Evolutionary conservation across 2,888 invertebrate genomes (phyloP).

Genomic region (Eristalis intricaria): DNA sequence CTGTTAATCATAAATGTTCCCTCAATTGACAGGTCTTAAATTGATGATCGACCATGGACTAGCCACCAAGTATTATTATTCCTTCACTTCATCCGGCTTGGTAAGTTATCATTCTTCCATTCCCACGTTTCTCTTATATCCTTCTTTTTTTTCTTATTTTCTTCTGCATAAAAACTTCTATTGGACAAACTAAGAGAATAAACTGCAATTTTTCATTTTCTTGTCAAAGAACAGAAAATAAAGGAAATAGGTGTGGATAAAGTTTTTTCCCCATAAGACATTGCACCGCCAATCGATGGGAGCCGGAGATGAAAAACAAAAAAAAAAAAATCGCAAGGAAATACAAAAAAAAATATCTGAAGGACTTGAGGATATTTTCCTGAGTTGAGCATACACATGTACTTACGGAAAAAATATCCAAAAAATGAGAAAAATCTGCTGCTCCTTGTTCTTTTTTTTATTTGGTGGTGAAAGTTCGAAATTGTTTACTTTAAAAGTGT

Average conservation of each 20-base stretch:
- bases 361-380: slow-evolving; percentile 20
- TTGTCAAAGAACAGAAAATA: slow-evolving; percentile 65
- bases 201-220: slow-evolving; percentile 72
- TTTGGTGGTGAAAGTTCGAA: slow-evolving; percentile 44
- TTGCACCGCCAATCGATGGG: slow-evolving; percentile 62
- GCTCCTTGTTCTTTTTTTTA: not conserved
- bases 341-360: slow-evolving; percentile 24
- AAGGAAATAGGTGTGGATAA: slow-evolving; percentile 69
- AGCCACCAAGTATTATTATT: slow-evolving; percentile 68
- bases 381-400: not conserved
- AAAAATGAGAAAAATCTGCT: not conserved
- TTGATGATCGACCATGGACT: slow-evolving; percentile 70
- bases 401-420: not conserved
- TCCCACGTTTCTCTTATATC: not conserved
- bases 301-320: not conserved
- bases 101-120: slow-evolving; percentile 55
- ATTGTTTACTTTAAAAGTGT: slow-evolving; percentile 43
- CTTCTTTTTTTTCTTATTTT: not conserved
- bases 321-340: not conserved
- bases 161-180: slow-evolving; percentile 38
- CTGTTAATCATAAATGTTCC: slow-evolving; percentile 69
- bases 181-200: slow-evolving; percentile 59
- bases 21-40: slow-evolving; percentile 70
- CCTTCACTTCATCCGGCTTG: slow-evolving; percentile 48
- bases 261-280: slow-evolving; percentile 56